Evolutionary conservation across 2,797 vertebrate species (phyloP).

Genomic region (Lerista edwardsae): DNA sequence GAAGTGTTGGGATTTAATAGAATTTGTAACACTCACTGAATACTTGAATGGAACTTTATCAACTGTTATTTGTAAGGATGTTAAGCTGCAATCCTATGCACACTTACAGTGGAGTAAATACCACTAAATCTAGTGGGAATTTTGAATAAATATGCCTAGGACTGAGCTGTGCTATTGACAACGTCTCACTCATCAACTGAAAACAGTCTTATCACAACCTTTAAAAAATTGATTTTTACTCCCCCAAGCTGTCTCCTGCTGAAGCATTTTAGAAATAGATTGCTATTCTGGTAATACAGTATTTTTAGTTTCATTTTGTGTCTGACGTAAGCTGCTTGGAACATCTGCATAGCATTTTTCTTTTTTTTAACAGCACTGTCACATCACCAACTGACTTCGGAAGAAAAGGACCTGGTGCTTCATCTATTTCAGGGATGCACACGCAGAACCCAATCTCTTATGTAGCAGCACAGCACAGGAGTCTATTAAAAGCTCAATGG

Average conservation of each 20-base stretch:
- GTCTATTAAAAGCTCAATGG: neutral
- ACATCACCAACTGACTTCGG: neutral
- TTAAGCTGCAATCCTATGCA: too few relatives aligned
- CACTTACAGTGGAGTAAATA: too few relatives aligned
- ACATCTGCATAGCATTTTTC: neutral
- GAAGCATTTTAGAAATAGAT: neutral
- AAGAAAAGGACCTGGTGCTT: neutral
- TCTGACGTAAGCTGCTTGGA: neutral
- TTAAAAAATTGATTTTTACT: neutral
- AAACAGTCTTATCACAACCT: neutral
- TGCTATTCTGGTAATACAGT: neutral
- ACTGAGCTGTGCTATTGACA: neutral
- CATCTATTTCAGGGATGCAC: neutral
- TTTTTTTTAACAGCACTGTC: neutral
- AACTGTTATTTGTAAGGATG: conserved; percentile 12
- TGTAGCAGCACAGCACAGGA: neutral
- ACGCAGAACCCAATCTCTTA: too few relatives aligned
- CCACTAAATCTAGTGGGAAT: too few relatives aligned
- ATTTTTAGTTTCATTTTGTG: neutral
- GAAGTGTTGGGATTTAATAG: too few relatives aligned
- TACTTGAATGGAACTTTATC: neutral
- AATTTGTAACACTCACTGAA: neutral
- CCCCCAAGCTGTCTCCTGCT: neutral
- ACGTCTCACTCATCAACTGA: neutral
- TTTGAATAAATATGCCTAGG: too few relatives aligned